phyloP scores from a whole-genome alignment of 1,140 invertebrate species.

The Muscidifurax raptorellus region DNA sequence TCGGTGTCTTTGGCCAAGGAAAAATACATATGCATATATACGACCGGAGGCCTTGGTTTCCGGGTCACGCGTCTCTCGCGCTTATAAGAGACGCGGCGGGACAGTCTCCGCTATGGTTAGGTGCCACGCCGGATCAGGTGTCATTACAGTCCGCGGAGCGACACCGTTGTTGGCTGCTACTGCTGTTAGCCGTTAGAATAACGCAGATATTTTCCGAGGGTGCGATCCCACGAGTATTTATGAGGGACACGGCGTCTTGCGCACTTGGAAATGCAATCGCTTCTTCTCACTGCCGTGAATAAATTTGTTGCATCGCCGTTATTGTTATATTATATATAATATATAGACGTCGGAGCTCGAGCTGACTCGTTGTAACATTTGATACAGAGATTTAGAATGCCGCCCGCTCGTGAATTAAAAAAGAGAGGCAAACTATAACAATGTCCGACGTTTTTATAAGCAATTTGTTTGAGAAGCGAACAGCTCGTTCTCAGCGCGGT shows the following conservation, averaged over 20 bases:
- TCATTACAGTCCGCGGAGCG: slow-evolving; percentile 54
- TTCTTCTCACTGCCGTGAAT: not conserved
- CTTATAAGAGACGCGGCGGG: slow-evolving; percentile 47
- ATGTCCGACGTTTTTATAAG: slow-evolving; percentile 15
- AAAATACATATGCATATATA: slow-evolving; percentile 6
- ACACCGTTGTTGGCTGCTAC: not conserved
- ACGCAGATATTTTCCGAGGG: slow-evolving; percentile 5
- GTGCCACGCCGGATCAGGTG: slow-evolving; percentile 63
- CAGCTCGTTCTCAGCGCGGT: not conserved
- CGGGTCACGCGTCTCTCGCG: slow-evolving; percentile 66
- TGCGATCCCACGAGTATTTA: slow-evolving; percentile 13
- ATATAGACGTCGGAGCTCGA: no score
- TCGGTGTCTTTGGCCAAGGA: slow-evolving; percentile 36
- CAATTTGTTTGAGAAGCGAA: slow-evolving; percentile 40
- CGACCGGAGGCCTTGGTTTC: slow-evolving; percentile 59
- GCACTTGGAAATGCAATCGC: not conserved
- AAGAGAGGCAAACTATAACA: slow-evolving; percentile 7
- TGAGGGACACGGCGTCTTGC: not conserved
- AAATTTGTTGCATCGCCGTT: not conserved
- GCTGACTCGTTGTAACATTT: no score
- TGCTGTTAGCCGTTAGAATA: slow-evolving; percentile 18
- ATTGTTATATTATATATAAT: no score
- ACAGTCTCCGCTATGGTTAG: slow-evolving; percentile 10
- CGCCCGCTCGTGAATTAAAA: not conserved
- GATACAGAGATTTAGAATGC: no score